These are phyloP conservation scores for Etia nguti DNA, from an alignment of 2,113 vertebrate species.

Conservation along the genomic window DNA sequence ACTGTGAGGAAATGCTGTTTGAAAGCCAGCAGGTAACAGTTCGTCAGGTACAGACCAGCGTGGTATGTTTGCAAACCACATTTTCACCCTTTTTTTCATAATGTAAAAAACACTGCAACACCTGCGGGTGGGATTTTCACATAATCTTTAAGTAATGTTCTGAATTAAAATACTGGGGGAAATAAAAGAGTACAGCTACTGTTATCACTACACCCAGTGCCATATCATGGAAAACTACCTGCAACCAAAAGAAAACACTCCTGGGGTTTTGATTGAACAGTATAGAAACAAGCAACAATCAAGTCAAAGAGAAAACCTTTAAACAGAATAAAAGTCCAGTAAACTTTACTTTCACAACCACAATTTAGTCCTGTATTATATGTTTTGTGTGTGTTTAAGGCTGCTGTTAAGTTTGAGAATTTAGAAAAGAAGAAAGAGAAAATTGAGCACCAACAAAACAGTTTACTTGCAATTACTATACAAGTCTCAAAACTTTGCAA, in stretches of 20 bases:
- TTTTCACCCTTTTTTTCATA: not conserved
- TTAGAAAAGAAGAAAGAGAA: not conserved
- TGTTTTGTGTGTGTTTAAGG: not conserved
- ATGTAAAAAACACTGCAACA: not conserved
- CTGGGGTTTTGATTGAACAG: fast-evolving
- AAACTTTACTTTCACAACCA: not conserved
- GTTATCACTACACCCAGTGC: fast-evolving
- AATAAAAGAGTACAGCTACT: not conserved
- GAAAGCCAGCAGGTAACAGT: not conserved
- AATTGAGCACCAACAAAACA: not conserved
- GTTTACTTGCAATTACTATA: not conserved
- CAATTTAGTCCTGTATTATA: not conserved
- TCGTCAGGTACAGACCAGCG: not conserved
- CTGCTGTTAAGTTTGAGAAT: not conserved
- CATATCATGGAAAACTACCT: not conserved
- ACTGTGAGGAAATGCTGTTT: not conserved
- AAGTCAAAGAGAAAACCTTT: not conserved
- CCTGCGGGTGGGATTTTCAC: not conserved
- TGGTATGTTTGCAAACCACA: not conserved
- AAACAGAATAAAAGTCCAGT: not conserved
- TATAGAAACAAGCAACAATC: not conserved
- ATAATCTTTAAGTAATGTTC: not conserved
- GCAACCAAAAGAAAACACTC: not conserved
- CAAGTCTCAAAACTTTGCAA: not conserved
- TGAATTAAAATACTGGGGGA: not conserved